Evolutionary conservation across 2,113 vertebrate species (phyloP).

Genomic region (Melanotaenia duboulayi): DNA sequence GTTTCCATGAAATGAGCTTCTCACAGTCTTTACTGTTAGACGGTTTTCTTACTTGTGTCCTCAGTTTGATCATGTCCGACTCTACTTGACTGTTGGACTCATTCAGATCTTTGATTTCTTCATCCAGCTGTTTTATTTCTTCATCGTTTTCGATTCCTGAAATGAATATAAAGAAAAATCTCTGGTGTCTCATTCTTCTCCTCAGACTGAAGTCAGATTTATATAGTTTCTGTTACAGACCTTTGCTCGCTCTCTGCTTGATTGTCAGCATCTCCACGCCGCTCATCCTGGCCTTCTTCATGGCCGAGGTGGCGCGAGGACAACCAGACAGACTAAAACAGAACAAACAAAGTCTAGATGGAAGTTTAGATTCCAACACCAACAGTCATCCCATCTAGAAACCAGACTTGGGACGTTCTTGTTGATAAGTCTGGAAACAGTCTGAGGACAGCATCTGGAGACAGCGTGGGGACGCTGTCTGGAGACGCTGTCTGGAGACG

Average conservation of each 20-base stretch:
- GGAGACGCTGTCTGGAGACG: too few relatives aligned
- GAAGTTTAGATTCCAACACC: too few relatives aligned
- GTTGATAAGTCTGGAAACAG: too few relatives aligned
- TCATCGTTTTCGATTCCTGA: conserved; percentile 98
- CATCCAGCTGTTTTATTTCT: conserved; percentile 98
- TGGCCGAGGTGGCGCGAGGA: conserved; percentile 94
- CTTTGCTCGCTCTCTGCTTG: conserved; percentile 95
- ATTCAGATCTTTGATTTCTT: conserved; percentile 98
- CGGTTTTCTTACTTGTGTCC: conserved; percentile 90
- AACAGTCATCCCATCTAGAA: too few relatives aligned
- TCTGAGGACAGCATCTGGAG: too few relatives aligned
- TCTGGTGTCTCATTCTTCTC: too few relatives aligned
- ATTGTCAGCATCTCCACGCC: conserved; percentile 98
- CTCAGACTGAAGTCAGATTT: too few relatives aligned
- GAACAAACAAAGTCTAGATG: not conserved
- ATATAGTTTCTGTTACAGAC: conserved; percentile 70
- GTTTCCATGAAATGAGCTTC: too few relatives aligned
- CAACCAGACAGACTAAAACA: conserved; percentile 93
- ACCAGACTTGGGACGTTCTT: too few relatives aligned
- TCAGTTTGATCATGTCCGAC: conserved; percentile 97
- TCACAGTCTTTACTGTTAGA: too few relatives aligned
- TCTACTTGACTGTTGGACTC: conserved; percentile 98
- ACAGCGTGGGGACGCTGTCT: too few relatives aligned
- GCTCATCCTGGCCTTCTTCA: conserved; percentile 96
- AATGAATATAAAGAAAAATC: not conserved